Percentiles rank a stretch among this genome's conserved stretches.
These are phyloP conservation scores for Thaumetopoea pityocampa DNA, from an alignment of 1,140 invertebrate genomes.

Conservation along the genomic window DNA sequence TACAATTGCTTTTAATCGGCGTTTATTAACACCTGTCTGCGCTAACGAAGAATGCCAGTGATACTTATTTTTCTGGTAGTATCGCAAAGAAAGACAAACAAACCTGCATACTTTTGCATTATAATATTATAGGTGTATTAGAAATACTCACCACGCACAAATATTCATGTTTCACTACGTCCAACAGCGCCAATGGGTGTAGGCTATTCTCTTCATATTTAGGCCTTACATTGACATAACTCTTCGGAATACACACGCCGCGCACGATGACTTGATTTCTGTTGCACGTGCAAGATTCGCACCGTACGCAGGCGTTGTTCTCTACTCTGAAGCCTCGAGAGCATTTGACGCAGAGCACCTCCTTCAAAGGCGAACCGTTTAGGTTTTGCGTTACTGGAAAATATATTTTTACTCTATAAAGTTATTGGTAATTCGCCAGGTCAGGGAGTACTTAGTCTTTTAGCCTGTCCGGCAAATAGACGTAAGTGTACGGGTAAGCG, in stretches of 20 bases:
- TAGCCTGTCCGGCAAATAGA: too few species aligned
- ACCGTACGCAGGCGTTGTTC: constrained; percentile 47
- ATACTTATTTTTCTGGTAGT: too few species aligned
- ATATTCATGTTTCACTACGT: constrained; percentile 58
- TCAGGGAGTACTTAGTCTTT: too few species aligned
- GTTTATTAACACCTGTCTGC: too few species aligned
- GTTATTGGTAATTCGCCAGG: background rate
- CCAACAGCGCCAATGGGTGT: constrained; percentile 38
- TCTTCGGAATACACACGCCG: constrained; percentile 47
- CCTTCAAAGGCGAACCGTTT: constrained; percentile 55
- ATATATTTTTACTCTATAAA: background rate
- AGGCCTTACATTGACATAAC: constrained; percentile 40
- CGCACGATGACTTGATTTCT: constrained; percentile 37
- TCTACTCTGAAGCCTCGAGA: constrained; percentile 39
- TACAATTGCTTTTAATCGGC: too few species aligned
- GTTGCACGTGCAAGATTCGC: constrained; percentile 40
- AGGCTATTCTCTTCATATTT: constrained; percentile 43
- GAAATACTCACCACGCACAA: constrained; percentile 49
- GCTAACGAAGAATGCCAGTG: too few species aligned
- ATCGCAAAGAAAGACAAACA: too few species aligned
- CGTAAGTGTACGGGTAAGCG: too few species aligned
- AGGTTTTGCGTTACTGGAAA: constrained; percentile 55
- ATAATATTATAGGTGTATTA: background rate
- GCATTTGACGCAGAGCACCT: constrained; percentile 59
- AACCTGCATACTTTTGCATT: too few species aligned